Conservation (phyloP, 2,113 vertebrate species). For the Scophthalmus maximus region DNA sequence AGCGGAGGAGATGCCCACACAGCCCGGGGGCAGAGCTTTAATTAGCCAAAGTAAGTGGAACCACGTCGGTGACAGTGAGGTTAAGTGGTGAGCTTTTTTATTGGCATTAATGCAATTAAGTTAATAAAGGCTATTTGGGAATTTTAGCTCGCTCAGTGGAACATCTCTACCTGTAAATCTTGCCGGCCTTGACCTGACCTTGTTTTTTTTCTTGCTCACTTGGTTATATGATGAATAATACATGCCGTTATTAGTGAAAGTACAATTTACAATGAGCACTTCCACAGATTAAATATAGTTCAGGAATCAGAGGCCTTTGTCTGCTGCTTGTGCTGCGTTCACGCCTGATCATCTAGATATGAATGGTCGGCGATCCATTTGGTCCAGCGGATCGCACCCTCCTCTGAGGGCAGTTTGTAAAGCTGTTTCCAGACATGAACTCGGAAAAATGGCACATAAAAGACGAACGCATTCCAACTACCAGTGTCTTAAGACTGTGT, state of each 20-base stretch:
- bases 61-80: background rate
- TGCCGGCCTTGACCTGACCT: background rate
- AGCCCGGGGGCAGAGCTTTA: constrained; percentile 8
- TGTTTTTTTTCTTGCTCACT: background rate
- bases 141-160: background rate
- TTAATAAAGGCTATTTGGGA: background rate
- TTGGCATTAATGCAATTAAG: background rate
- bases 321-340: background rate
- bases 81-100: background rate
- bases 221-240: background rate
- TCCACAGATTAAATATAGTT: background rate
- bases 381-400: background rate
- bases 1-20: background rate
- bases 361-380: background rate
- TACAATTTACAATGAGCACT: background rate
- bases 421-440: no score
- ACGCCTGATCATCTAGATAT: background rate
- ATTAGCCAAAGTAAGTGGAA: constrained; percentile 15
- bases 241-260: background rate
- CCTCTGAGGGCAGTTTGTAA: background rate
- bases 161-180: background rate
- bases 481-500: no score
- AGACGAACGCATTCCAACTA: no score
- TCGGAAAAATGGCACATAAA: no score
- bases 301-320: background rate